Conservation (phyloP, 2,113 vertebrate genomes). For the Brachypodius melanocephalos region DNA sequence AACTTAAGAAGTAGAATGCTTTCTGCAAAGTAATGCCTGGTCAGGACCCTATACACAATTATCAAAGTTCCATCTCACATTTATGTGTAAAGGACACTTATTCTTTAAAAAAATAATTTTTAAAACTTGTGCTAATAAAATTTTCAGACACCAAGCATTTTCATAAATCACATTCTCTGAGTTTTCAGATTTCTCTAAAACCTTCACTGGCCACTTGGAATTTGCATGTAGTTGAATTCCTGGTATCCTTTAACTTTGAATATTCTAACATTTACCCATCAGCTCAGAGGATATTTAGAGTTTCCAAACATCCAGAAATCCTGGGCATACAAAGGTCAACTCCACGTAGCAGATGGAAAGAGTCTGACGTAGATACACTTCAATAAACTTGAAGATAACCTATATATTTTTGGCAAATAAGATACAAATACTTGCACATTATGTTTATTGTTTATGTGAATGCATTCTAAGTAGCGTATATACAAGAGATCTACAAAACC, state of each 20-base stretch:
- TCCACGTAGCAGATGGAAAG: neutral
- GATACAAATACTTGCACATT: neutral
- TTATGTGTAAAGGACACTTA: neutral
- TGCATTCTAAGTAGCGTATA: neutral
- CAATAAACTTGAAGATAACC: neutral
- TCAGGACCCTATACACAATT: neutral
- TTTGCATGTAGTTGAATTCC: neutral
- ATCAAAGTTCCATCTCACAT: neutral
- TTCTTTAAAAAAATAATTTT: neutral
- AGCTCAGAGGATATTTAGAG: neutral
- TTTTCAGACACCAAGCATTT: neutral
- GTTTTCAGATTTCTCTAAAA: neutral
- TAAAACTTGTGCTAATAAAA: neutral
- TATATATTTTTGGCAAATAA: neutral
- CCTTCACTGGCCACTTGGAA: neutral
- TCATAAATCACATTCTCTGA: neutral
- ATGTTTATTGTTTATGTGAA: neutral
- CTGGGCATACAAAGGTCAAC: neutral
- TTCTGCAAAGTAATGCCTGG: neutral
- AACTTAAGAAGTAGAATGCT: neutral
- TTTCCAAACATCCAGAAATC: neutral
- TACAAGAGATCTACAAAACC: neutral
- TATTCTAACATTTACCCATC: neutral
- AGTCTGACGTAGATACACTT: neutral
- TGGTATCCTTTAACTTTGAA: neutral